These are phyloP conservation scores for Hystrix brachyura DNA, from an alignment of 2,113 vertebrate species.

Conservation along the genomic window DNA sequence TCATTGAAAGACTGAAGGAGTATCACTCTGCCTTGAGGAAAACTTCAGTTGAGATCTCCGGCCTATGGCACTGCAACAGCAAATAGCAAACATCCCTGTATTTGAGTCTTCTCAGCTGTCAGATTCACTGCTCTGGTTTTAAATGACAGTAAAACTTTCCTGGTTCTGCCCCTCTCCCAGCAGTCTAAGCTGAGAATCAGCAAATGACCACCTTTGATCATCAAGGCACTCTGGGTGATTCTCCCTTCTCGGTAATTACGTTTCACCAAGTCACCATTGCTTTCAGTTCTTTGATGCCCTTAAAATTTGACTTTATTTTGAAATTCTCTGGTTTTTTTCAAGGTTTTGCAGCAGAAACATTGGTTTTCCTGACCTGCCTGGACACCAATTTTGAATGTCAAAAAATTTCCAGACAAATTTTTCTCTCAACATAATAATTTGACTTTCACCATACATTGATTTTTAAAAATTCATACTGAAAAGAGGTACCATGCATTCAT, in stretches of 20 bases:
- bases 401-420: neutral
- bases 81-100: neutral
- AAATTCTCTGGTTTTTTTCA: neutral
- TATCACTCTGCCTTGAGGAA: neutral
- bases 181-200: neutral
- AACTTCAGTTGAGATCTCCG: neutral
- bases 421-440: neutral
- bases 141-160: neutral
- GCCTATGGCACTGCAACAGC: rapidly evolving
- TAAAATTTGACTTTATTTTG: neutral
- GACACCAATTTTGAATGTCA: neutral
- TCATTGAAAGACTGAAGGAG: neutral
- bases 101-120: neutral
- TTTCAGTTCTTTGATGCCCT: neutral
- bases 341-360: neutral
- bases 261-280: neutral
- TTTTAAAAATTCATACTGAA: neutral
- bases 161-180: neutral
- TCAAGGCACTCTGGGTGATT: neutral
- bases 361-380: neutral
- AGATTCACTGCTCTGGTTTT: neutral
- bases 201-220: neutral
- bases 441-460: neutral
- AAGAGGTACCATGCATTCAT: neutral
- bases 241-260: neutral